These are phyloP conservation scores for Ectropis crepuscularia DNA, from an alignment of 2,888 invertebrate genomes.

Conservation along the genomic window DNA sequence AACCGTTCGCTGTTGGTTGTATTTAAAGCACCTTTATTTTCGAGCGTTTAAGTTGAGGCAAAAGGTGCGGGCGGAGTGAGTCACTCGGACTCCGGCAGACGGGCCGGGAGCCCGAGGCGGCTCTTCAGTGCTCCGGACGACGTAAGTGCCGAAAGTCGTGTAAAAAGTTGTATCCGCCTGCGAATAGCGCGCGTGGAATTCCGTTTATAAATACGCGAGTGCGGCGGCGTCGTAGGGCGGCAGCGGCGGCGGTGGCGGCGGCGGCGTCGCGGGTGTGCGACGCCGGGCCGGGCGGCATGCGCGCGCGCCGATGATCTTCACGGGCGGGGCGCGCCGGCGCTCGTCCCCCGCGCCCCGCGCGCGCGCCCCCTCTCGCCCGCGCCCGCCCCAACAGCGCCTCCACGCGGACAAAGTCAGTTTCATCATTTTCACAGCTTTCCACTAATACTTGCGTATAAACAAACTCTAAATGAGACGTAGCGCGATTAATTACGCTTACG, in stretches of 20 bases:
- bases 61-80: conserved; percentile 60
- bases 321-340: conserved; percentile 82
- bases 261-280: conserved; percentile 44
- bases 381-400: conserved; percentile 59
- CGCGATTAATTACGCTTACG: conserved; percentile 36
- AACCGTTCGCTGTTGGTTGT: conserved; percentile 55
- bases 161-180: conserved; percentile 83
- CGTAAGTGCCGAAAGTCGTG: conserved; percentile 84
- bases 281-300: conserved; percentile 50
- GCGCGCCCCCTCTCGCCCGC: conserved; percentile 57
- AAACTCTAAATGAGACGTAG: conserved; percentile 38
- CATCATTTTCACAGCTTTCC: conserved; percentile 2
- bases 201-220: conserved; percentile 80
- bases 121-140: conserved; percentile 80
- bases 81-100: conserved; percentile 74
- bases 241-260: conserved; percentile 42
- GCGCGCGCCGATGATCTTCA: conserved; percentile 80
- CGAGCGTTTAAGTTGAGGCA: conserved; percentile 55
- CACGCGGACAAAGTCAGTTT: conserved; percentile 70
- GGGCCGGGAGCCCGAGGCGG: conserved; percentile 65
- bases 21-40: conserved; percentile 64
- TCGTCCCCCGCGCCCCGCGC: conserved; percentile 71
- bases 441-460: conserved; percentile 39
- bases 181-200: conserved; percentile 78
- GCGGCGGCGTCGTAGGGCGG: conserved; percentile 47